Conservation (phyloP, 2,113 vertebrate genomes). For the Pelecanoides urinatrix region DNA sequence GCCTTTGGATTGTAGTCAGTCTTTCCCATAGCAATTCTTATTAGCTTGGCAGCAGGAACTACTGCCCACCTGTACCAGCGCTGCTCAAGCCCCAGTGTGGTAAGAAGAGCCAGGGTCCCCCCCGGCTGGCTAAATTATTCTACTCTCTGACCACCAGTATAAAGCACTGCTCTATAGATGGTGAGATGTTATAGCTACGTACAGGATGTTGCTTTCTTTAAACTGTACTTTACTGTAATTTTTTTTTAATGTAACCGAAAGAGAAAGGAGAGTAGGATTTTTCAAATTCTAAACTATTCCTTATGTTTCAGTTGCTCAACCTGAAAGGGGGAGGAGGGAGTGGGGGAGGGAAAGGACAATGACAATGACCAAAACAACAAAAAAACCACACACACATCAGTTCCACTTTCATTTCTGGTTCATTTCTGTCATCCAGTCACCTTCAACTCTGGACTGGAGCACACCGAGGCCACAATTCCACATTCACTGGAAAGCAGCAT, state of each 20-base stretch:
- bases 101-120: not conserved
- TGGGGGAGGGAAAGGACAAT: no score
- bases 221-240: not conserved
- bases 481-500: not conserved
- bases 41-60: not conserved
- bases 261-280: not conserved
- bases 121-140: not conserved
- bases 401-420: not conserved
- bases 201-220: not conserved
- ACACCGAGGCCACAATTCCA: rapidly evolving
- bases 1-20: not conserved
- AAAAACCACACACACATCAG: no score
- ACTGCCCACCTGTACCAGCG: not conserved
- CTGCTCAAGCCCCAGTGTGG: not conserved
- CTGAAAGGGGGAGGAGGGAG: no score
- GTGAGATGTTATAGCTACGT: not conserved
- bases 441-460: rapidly evolving
- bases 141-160: not conserved
- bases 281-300: not conserved
- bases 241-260: not conserved
- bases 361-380: no score
- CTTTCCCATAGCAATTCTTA: not conserved
- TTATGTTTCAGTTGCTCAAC: not conserved
- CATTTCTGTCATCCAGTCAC: not conserved
- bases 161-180: not conserved